Conservation (phyloP, 2,888 invertebrate genomes). For the Callyntrura guangdongensis region DNA sequence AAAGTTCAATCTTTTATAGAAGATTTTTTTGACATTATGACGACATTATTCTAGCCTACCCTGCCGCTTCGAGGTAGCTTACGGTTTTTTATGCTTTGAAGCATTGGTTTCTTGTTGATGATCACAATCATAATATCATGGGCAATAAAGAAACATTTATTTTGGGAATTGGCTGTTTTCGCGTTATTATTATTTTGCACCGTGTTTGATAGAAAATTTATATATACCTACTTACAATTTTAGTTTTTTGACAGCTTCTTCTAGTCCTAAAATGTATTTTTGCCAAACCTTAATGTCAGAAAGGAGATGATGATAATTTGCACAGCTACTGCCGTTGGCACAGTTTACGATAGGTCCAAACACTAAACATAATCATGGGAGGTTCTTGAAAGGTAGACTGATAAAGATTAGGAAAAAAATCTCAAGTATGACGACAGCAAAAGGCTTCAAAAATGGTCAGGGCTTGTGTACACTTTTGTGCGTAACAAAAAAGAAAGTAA, state of each 20-base stretch:
- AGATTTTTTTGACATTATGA: background rate
- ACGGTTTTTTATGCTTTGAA: no score
- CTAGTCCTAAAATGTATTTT: conserved; percentile 3
- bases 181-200: background rate
- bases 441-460: background rate
- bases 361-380: background rate
- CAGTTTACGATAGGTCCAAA: background rate
- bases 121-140: background rate
- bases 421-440: conserved; percentile 18
- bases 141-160: conserved; percentile 13
- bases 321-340: conserved; percentile 25
- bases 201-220: no score
- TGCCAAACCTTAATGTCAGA: conserved; percentile 66
- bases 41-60: no score
- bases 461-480: no score
- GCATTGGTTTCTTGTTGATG: background rate
- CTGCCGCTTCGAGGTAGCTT: no score
- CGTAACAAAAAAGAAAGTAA: conserved; percentile 27
- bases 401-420: background rate
- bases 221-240: conserved; percentile 11
- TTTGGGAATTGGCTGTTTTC: background rate
- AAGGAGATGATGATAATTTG: conserved; percentile 10
- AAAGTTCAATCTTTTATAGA: conserved; percentile 47
- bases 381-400: conserved; percentile 19
- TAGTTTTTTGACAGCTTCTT: conserved; percentile 30